phyloP scores from a whole-genome alignment of 2,797 vertebrate species.

The Alcedo quadribrachys region DNA sequence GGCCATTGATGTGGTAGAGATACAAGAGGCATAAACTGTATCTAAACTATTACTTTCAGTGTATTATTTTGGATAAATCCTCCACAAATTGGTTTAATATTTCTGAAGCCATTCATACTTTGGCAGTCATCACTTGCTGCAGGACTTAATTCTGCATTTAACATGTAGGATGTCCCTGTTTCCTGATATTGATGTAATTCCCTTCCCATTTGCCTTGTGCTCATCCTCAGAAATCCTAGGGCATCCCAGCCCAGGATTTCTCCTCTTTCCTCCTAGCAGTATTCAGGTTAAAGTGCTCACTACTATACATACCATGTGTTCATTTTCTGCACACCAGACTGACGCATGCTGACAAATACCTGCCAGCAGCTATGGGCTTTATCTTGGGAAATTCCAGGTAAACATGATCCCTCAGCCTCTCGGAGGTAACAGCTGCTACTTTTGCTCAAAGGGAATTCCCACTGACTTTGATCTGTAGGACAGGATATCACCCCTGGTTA shows the following conservation, averaged over 20 bases:
- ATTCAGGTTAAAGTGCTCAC: not conserved
- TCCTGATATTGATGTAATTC: not conserved
- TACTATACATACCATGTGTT: not conserved
- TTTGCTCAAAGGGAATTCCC: constrained; percentile 64
- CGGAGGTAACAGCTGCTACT: constrained; percentile 44
- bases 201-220: not conserved
- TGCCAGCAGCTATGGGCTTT: constrained; percentile 27
- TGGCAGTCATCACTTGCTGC: not conserved
- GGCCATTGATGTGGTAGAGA: not conserved
- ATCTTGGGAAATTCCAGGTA: constrained; percentile 59
- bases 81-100: not conserved
- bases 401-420: constrained; percentile 21
- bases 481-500: not conserved
- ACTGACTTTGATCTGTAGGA: constrained; percentile 36
- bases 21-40: not conserved
- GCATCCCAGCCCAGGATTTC: not conserved
- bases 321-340: not conserved
- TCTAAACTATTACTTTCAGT: not conserved
- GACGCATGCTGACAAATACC: not conserved
- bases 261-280: not conserved
- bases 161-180: not conserved
- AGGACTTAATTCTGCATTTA: not conserved
- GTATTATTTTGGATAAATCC: not conserved
- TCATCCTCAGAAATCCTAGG: not conserved
- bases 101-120: not conserved